Evolutionary conservation across 1,140 invertebrate species (phyloP).

Genomic region (Paralvinella palmiformis): DNA sequence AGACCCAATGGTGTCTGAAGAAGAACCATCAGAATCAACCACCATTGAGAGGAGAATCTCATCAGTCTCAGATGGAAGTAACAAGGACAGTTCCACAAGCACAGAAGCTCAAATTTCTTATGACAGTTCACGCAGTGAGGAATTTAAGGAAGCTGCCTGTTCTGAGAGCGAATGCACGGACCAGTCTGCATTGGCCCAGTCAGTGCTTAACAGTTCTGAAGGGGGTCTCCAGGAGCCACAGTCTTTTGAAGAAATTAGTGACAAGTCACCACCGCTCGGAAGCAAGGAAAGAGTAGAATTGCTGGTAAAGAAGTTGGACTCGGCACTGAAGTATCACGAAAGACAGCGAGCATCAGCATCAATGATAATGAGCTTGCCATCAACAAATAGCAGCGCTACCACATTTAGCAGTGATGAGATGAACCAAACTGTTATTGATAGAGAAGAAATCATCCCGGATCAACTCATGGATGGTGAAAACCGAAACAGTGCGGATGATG

Average conservation of each 20-base stretch:
- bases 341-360: neutral
- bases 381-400: neutral
- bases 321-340: neutral
- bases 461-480: too few species aligned
- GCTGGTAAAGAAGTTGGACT: neutral
- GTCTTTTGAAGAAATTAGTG: neutral
- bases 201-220: neutral
- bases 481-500: too few species aligned
- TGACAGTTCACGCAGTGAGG: neutral
- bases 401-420: conserved; percentile 6
- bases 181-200: neutral
- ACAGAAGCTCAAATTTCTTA: neutral
- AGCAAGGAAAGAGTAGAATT: neutral
- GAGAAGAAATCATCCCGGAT: neutral
- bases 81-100: neutral
- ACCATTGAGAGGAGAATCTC: neutral
- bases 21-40: neutral
- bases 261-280: neutral
- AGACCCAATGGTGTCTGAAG: neutral
- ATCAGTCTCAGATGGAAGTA: neutral
- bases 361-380: too few species aligned
- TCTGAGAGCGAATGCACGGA: neutral
- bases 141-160: neutral
- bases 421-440: conserved; percentile 3
- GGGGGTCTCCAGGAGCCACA: neutral